These are phyloP conservation scores for Acanthosepion esculentum DNA, from an alignment of 2,888 invertebrate genomes.

Conservation along the genomic window DNA sequence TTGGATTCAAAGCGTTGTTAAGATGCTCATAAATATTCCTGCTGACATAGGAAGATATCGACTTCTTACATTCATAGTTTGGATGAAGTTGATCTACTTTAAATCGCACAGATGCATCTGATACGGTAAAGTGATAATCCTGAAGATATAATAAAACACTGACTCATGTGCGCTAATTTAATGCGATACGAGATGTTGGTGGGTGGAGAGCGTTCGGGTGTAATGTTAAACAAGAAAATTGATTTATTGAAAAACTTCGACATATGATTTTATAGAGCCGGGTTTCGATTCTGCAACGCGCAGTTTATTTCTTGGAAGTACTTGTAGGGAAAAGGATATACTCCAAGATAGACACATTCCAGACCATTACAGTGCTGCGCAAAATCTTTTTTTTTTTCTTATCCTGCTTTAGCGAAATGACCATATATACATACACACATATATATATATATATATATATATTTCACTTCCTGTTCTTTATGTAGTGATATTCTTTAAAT, in stretches of 20 bases:
- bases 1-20: background rate
- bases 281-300: background rate
- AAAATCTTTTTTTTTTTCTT: no score
- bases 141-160: background rate
- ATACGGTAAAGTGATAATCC: background rate
- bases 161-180: background rate
- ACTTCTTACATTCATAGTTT: background rate
- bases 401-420: no score
- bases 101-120: background rate
- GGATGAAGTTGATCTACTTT: background rate
- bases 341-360: no score
- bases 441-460: no score
- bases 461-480: no score
- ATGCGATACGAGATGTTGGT: background rate
- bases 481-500: no score
- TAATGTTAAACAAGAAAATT: background rate
- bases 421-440: no score
- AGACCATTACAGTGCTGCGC: no score
- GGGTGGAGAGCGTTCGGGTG: background rate
- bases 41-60: background rate
- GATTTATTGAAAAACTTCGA: background rate
- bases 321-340: no score
- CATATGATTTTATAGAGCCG: background rate
- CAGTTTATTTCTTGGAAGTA: background rate
- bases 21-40: background rate